These are phyloP conservation scores for Saccostrea echinata DNA, from an alignment of 1,140 invertebrate genomes.

Conservation along the genomic window DNA sequence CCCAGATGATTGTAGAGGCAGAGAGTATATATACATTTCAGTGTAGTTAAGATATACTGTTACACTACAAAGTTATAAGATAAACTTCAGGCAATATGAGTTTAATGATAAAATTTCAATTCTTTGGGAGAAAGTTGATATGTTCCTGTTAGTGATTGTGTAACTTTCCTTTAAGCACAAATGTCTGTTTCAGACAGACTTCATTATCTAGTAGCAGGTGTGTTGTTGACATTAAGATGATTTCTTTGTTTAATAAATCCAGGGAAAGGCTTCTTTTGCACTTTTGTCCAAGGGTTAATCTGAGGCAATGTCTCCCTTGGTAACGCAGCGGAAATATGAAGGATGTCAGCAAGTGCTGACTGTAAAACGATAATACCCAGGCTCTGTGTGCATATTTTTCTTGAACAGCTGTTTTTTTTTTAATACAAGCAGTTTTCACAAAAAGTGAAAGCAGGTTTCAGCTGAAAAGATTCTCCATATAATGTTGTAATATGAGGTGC, in stretches of 20 bases:
- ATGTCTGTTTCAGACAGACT: neutral
- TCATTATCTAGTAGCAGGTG: neutral
- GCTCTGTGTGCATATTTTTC: neutral
- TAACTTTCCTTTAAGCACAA: neutral
- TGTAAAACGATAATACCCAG: neutral
- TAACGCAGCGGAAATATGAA: neutral
- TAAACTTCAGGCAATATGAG: too few species aligned
- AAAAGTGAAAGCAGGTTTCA: neutral
- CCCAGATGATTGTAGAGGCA: too few species aligned
- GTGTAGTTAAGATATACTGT: too few species aligned
- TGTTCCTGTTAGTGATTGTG: neutral
- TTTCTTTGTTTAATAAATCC: constrained; percentile 1
- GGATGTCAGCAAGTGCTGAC: neutral
- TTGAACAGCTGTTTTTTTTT: neutral
- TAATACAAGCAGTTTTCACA: neutral
- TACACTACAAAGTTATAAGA: too few species aligned
- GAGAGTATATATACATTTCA: too few species aligned
- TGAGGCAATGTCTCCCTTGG: neutral
- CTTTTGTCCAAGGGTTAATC: constrained; percentile 24
- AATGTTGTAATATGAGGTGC: too few species aligned
- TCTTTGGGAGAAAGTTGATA: too few species aligned
- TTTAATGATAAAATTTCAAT: too few species aligned
- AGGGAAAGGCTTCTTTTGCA: neutral
- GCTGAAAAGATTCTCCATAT: constrained; percentile 1
- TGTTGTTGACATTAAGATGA: constrained; percentile 1